A percentile compares a stretch with the other conserved stretches of the same genome.
These are phyloP conservation scores for Neolamprologus hecqui DNA, from an alignment of 2,113 vertebrate genomes.

Conservation along the genomic window DNA sequence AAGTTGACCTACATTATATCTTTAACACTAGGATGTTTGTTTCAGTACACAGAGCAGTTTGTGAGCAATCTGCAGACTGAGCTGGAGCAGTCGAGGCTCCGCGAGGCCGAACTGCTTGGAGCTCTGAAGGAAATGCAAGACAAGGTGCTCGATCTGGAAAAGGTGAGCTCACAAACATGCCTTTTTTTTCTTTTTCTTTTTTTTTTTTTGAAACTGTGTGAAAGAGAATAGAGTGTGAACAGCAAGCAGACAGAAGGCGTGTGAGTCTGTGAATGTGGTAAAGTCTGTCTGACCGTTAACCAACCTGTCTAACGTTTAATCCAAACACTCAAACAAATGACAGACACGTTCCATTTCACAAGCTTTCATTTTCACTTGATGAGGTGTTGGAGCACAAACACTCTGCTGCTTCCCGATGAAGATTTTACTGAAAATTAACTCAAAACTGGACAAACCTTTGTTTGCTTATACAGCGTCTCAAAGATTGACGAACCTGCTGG, in stretches of 20 bases:
- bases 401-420: background rate
- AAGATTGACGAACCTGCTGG: background rate
- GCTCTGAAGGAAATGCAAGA: constrained; percentile 94
- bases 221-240: background rate
- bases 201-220: background rate
- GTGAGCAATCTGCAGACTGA: constrained; percentile 81
- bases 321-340: background rate
- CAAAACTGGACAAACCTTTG: background rate
- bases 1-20: background rate
- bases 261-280: background rate
- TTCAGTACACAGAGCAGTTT: constrained; percentile 80
- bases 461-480: background rate
- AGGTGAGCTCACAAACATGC: constrained; percentile 65
- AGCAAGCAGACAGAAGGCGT: background rate
- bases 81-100: constrained; percentile 83
- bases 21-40: background rate
- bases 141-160: constrained; percentile 90
- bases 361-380: background rate
- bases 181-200: accelerated
- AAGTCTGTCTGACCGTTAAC: background rate
- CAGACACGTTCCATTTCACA: background rate
- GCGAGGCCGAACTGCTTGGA: constrained; percentile 80
- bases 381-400: background rate
- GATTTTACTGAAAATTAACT: background rate
- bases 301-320: background rate